phyloP scores from a whole-genome alignment of 2,888 invertebrate species.

The Scaptomyza parva region DNA sequence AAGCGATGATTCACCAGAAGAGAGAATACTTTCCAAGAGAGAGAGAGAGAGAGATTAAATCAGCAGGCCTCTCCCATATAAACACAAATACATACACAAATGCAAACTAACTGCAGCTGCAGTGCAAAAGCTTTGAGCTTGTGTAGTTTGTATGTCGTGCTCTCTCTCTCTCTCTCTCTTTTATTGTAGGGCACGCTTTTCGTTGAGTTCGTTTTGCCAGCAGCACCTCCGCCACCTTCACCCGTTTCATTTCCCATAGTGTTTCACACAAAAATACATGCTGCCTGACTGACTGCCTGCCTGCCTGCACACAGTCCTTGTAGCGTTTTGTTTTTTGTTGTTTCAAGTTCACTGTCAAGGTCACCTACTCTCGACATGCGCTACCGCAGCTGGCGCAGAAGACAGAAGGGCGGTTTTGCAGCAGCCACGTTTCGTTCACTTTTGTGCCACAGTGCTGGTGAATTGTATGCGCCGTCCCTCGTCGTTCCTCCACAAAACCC shows the following conservation, averaged over 20 bases:
- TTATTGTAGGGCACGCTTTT: constrained; percentile 6
- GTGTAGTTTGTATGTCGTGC: constrained; percentile 12
- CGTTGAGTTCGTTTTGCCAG: constrained; percentile 30
- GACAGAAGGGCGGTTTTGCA: constrained; percentile 53
- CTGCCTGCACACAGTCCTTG: constrained; percentile 73
- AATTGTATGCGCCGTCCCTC: constrained; percentile 36
- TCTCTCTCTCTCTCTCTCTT: constrained; percentile 14
- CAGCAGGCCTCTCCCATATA: constrained; percentile 16
- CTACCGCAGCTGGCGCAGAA: constrained; percentile 82
- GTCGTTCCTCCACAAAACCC: background rate
- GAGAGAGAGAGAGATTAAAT: constrained; percentile 16
- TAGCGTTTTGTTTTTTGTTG: constrained; percentile 59
- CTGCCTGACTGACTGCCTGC: constrained; percentile 4
- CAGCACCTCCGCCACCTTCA: constrained; percentile 5
- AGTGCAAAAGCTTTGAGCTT: constrained; percentile 24
- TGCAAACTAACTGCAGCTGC: constrained; percentile 32
- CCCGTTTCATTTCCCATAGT: constrained; percentile 32
- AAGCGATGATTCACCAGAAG: constrained; percentile 63
- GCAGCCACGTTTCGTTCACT: constrained; percentile 25
- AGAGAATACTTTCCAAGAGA: constrained; percentile 6
- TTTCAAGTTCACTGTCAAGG: constrained; percentile 94
- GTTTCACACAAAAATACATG: constrained; percentile 34
- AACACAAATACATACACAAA: constrained; percentile 40
- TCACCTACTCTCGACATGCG: constrained; percentile 89
- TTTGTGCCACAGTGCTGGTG: constrained; percentile 44